Evolutionary conservation across 2,888 invertebrate genomes (phyloP), one percentile per base, ranked within the genome.

Genomic region (Nematopogon swammerdamellus): DNA sequence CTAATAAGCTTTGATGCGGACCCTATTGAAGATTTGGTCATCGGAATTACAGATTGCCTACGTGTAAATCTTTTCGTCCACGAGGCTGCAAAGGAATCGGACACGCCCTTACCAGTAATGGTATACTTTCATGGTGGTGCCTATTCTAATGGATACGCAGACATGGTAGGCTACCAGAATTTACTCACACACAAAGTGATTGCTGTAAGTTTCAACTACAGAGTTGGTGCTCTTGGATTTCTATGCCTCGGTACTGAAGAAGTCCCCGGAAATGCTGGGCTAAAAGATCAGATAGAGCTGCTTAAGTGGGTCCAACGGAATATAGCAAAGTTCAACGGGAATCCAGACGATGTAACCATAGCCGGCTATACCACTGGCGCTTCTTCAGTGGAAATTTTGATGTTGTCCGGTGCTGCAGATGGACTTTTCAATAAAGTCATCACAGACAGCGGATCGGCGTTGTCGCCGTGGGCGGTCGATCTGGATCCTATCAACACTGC

Each of bases 281-380:
- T 96, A 46, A 86, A 89, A 63, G 95, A 96, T 64, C 91, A 95
- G 64, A 82, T 89, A 48, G 81, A 91, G 62, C 92, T 91, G 0
- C 69, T 96, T 46, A 69, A 82, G 55, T 91, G 91, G 88, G 81
- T 91, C 1, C 83, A 85, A 53, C 84, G 87, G 53, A 88, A 94
- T 63, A 88, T 93, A 6, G 73, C 57, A 16, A 80, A 83, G 48
- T 94, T 95, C 64, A 91, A 92, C 17, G 95, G 95, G 8, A 88
- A 94, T 70, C 85, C 87, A 0, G 80, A 84, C 29, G 85, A 85
- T 59, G 82, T 95, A 1, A 94, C 93, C 0, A 64, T 95, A 1
- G 84, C 91, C 60, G 95, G 95, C 0, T 91, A 91, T 61, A 89
- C 89, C 51, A 87, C 92, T 5, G 91, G 91, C 6, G 89, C 88